Conservation (phyloP, 2,797 vertebrate species). For the Acrossocheilus fasciatus region DNA sequence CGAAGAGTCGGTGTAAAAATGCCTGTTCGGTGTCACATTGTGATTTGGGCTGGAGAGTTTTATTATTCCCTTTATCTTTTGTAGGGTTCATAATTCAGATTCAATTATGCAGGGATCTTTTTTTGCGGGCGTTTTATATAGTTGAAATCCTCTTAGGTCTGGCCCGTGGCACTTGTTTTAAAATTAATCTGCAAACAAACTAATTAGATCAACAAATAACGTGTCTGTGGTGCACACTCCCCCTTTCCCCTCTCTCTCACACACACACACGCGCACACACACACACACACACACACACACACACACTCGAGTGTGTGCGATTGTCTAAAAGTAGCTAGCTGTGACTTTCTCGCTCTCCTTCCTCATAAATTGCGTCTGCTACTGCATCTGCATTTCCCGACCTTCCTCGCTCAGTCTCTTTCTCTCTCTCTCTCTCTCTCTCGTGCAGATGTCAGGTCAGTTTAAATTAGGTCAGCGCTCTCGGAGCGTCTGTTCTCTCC, state of each 20-base stretch:
- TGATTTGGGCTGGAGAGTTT: constrained; percentile 17
- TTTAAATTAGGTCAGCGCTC: constrained; percentile 82
- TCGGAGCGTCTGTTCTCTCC: constrained; percentile 63
- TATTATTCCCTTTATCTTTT: constrained; percentile 27
- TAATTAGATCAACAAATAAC: constrained; percentile 61
- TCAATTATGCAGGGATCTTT: constrained; percentile 19
- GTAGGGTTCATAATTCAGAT: constrained; percentile 17
- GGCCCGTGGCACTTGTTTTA: constrained; percentile 31
- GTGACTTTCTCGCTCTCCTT: constrained; percentile 43
- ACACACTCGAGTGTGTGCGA: neutral
- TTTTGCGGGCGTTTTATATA: constrained; percentile 6
- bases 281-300: constrained; percentile 1
- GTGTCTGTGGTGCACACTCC: constrained; percentile 52
- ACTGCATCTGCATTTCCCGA: constrained; percentile 40
- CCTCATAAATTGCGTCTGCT: constrained; percentile 64
- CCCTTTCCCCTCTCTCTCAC: neutral
- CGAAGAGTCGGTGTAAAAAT: neutral
- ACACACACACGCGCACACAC: constrained; percentile 28
- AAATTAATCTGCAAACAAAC: constrained; percentile 63
- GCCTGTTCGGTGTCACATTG: neutral
- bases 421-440: constrained; percentile 37
- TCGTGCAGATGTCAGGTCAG: constrained; percentile 72
- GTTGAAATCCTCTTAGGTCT: constrained; percentile 24
- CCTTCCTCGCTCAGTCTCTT: constrained; percentile 6
- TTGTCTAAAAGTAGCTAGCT: constrained; percentile 45